Evolutionary conservation across 2,888 invertebrate species (phyloP).

Genomic region (Nesidiocoris tenuis): DNA sequence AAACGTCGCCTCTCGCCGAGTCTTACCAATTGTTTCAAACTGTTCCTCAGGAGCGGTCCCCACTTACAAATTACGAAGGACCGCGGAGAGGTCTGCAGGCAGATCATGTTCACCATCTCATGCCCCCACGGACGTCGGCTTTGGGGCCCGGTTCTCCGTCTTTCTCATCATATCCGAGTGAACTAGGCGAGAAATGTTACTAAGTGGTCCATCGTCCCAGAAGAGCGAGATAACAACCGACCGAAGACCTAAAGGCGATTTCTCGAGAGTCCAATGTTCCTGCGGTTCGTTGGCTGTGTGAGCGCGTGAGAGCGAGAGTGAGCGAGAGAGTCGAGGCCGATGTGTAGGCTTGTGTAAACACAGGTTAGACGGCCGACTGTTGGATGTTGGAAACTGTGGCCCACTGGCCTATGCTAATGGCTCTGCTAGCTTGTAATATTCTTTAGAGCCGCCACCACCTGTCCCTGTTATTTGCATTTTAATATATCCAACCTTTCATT

Average conservation of each 20-base stretch:
- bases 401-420: slow-evolving; percentile 45
- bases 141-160: not conserved
- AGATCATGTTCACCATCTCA: not conserved
- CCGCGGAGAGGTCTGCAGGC: not conserved
- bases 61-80: not conserved
- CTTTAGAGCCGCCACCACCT: slow-evolving; percentile 44
- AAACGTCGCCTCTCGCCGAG: too few relatives aligned
- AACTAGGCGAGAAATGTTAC: slow-evolving; percentile 39
- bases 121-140: not conserved
- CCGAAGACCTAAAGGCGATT: not conserved
- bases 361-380: slow-evolving; percentile 31
- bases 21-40: too few relatives aligned
- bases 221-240: slow-evolving; percentile 19
- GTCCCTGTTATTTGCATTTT: slow-evolving; percentile 46
- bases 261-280: slow-evolving; percentile 23
- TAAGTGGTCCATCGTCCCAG: slow-evolving; percentile 12
- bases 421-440: slow-evolving; percentile 43
- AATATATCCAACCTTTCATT: slow-evolving; percentile 41
- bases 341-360: slow-evolving; percentile 44
- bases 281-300: too few relatives aligned
- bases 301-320: not conserved
- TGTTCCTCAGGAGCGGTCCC: not conserved
- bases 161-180: slow-evolving; percentile 21
- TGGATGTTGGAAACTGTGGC: slow-evolving; percentile 17
- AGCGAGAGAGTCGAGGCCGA: not conserved